A percentile compares a stretch with the other conserved stretches of the same genome.
These are phyloP conservation scores for Daphoenositta chrysoptera DNA, from an alignment of 2,113 vertebrate genomes.

Conservation along the genomic window DNA sequence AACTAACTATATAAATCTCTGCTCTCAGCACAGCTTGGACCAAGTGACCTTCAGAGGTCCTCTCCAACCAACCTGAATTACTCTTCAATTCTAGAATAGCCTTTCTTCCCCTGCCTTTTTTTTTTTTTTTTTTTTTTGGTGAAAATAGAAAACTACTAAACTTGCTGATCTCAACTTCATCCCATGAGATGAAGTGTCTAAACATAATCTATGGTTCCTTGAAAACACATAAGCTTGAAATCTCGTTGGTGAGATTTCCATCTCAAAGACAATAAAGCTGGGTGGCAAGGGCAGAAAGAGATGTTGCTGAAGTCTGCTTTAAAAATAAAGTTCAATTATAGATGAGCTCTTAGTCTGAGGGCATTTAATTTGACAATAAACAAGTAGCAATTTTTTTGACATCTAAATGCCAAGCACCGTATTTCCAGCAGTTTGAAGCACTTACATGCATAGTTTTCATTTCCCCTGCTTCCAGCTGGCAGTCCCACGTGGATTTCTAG, in stretches of 20 bases:
- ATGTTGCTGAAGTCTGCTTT: neutral
- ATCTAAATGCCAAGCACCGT: neutral
- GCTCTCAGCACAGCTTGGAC: neutral
- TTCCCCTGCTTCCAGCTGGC: neutral
- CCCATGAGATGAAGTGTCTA: neutral
- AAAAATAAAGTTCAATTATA: constrained; percentile 21
- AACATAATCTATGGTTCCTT: neutral
- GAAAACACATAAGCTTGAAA: neutral
- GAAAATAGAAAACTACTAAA: neutral
- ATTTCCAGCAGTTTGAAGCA: neutral
- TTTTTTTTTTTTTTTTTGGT: neutral
- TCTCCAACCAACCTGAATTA: neutral
- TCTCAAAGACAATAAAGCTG: neutral
- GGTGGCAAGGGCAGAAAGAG: neutral
- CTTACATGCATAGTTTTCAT: neutral
- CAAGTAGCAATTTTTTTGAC: constrained; percentile 8
- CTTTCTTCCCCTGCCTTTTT: fast-evolving
- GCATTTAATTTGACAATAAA: neutral
- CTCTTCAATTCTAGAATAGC: neutral
- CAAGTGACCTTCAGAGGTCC: neutral
- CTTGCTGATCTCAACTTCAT: neutral
- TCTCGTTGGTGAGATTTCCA: neutral
- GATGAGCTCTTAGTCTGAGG: constrained; percentile 7
- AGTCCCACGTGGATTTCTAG: neutral
- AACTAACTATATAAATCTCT: neutral